phyloP scores from a whole-genome alignment of 1,140 invertebrate species.

The Drosophila mojavensis region DNA sequence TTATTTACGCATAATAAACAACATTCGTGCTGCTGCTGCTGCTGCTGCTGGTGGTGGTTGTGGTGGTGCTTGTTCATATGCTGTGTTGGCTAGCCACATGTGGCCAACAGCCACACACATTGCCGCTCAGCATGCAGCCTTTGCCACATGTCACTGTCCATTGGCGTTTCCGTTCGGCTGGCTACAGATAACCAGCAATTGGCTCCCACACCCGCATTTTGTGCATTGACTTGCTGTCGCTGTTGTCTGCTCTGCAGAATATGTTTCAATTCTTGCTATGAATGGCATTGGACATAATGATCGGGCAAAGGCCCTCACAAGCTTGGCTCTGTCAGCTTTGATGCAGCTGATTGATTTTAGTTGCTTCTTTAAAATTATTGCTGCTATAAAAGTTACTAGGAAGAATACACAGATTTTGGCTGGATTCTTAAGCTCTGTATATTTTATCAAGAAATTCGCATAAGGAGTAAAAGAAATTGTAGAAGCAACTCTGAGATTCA shows the following conservation, averaged over 20 bases:
- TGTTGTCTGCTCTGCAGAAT: constrained; percentile 14
- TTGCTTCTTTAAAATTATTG: neutral
- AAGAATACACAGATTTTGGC: too few species aligned
- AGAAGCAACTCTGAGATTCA: too few species aligned
- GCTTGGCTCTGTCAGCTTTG: too few species aligned
- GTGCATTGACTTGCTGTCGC: neutral
- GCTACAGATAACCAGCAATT: neutral
- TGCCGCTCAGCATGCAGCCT: constrained; percentile 50
- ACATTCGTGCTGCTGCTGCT: constrained; percentile 5
- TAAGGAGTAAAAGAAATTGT: too few species aligned
- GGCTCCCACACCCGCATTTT: constrained; percentile 31
- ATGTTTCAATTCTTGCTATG: constrained; percentile 18
- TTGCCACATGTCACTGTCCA: constrained; percentile 25
- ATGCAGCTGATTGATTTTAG: neutral
- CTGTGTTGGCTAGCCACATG: constrained; percentile 17
- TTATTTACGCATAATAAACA: constrained; percentile 67
- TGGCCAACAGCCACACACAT: constrained; percentile 46
- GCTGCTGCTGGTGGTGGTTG: neutral
- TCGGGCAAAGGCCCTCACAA: neutral
- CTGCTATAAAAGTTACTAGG: too few species aligned
- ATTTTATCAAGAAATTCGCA: too few species aligned
- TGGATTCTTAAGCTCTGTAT: too few species aligned
- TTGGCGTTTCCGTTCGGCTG: constrained; percentile 37
- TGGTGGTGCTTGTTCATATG: too few species aligned
- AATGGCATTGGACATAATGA: constrained; percentile 13